Conservation (phyloP, 1,140 invertebrate species). For the Drosophila equinoxialis region DNA sequence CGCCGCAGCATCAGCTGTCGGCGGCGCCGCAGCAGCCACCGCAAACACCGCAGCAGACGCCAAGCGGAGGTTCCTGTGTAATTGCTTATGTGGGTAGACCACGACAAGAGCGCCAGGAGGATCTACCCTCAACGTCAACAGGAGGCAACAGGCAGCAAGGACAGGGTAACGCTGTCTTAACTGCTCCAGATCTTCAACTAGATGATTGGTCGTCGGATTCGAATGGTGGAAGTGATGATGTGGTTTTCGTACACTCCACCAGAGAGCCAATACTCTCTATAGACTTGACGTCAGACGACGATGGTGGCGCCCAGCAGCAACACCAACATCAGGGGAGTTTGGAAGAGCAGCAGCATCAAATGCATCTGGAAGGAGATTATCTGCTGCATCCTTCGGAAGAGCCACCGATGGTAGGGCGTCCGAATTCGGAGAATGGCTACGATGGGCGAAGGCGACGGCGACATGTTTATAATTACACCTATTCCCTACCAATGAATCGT, state of each 20-base stretch:
- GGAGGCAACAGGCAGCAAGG: constrained; percentile 27
- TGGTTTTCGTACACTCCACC: constrained; percentile 81
- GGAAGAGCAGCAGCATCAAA: not conserved
- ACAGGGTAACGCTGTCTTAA: constrained; percentile 83
- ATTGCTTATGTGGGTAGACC: constrained; percentile 73
- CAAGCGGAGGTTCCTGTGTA: constrained; percentile 59
- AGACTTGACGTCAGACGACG: constrained; percentile 77
- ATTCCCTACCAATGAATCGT: constrained; percentile 32
- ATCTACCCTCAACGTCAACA: constrained; percentile 61
- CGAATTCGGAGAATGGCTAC: constrained; percentile 13
- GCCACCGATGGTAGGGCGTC: not conserved
- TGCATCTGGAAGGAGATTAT: not conserved
- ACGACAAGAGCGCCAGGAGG: constrained; percentile 46
- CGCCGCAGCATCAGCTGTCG: too few species aligned
- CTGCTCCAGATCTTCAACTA: constrained; percentile 90
- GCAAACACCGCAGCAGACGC: constrained; percentile 22
- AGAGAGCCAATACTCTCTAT: constrained; percentile 78
- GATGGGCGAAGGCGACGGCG: constrained; percentile 26
- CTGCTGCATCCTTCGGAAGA: not conserved
- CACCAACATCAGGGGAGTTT: constrained; percentile 5
- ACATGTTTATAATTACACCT: constrained; percentile 34
- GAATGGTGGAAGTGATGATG: constrained; percentile 85
- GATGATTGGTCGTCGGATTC: constrained; percentile 89
- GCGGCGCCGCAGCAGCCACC: constrained; percentile 9
- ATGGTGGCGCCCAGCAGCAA: constrained; percentile 42